A percentile compares a stretch with the other conserved stretches of the same genome.
Evolutionary conservation across 2,797 vertebrate species (phyloP).

Genomic region (Fratercula arctica): DNA sequence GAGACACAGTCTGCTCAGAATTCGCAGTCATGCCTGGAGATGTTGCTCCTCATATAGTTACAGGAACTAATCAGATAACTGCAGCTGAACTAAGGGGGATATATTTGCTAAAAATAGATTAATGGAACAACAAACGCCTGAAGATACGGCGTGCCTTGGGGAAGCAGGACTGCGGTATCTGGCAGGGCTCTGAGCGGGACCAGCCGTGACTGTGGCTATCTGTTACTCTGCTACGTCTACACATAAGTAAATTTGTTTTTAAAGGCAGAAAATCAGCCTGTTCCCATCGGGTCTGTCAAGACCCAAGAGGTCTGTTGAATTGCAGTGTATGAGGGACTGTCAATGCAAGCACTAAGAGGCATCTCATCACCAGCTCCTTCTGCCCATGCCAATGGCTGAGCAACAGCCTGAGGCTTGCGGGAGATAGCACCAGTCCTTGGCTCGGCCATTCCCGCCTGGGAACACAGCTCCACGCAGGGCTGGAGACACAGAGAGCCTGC

Average conservation of each 20-base stretch:
- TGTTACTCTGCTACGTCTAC: neutral
- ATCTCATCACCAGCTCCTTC: neutral
- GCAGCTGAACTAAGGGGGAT: slow-evolving; percentile 40
- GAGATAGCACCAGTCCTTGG: neutral
- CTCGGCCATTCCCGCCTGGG: accelerated
- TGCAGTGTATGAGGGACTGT: neutral
- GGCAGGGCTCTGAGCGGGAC: neutral
- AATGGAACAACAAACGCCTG: slow-evolving; percentile 36
- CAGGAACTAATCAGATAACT: slow-evolving; percentile 64
- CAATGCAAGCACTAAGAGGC: neutral
- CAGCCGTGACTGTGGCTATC: neutral
- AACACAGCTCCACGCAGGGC: neutral
- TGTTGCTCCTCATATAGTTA: slow-evolving; percentile 42
- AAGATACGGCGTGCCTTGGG: neutral
- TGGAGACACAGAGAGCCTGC: neutral
- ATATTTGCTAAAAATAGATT: slow-evolving; percentile 49
- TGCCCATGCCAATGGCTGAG: neutral
- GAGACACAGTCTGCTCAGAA: slow-evolving; percentile 11
- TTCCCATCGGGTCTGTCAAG: neutral
- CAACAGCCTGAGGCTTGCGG: accelerated
- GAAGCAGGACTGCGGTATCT: neutral
- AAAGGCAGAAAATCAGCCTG: neutral
- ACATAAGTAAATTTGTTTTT: neutral
- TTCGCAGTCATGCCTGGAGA: slow-evolving; percentile 31
- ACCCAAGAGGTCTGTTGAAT: neutral